phyloP scores from a whole-genome alignment of 2,888 invertebrate species.

The Agapetus fuscipes region DNA sequence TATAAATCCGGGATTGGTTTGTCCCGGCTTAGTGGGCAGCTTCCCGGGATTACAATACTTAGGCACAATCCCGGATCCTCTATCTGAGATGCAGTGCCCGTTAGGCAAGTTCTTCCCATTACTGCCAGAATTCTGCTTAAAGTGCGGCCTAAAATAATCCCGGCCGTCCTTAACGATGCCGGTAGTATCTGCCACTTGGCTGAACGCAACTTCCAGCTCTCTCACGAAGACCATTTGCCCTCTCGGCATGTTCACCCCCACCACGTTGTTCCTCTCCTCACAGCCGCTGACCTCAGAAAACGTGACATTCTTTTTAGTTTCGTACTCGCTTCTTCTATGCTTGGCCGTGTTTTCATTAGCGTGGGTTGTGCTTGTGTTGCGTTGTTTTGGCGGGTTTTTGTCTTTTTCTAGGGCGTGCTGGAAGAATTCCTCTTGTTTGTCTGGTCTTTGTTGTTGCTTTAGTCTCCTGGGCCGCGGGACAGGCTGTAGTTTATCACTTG shows the following conservation, averaged over 20 bases:
- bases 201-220: conserved; percentile 41
- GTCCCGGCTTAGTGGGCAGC: conserved; percentile 12
- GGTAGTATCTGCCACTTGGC: conserved; percentile 44
- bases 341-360: not conserved
- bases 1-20: conserved; percentile 12
- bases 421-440: conserved; percentile 7
- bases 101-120: conserved; percentile 28
- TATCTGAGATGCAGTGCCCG: conserved; percentile 16
- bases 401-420: conserved; percentile 3
- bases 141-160: conserved; percentile 19
- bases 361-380: not conserved
- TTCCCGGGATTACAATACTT: conserved; percentile 4
- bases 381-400: not conserved
- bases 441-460: conserved; percentile 7
- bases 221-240: conserved; percentile 40
- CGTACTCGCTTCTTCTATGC: conserved; percentile 23
- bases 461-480: conserved; percentile 10
- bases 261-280: conserved; percentile 36
- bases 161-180: conserved; percentile 42
- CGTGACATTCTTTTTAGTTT: conserved; percentile 41
- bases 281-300: conserved; percentile 39
- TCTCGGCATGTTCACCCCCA: conserved; percentile 38
- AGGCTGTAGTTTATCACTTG: conserved; percentile 10
- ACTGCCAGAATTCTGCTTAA: conserved; percentile 23
- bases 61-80: conserved; percentile 1